These are phyloP conservation scores for Enteromius mattozi DNA, from an alignment of 2,797 vertebrate genomes.

Conservation along the genomic window DNA sequence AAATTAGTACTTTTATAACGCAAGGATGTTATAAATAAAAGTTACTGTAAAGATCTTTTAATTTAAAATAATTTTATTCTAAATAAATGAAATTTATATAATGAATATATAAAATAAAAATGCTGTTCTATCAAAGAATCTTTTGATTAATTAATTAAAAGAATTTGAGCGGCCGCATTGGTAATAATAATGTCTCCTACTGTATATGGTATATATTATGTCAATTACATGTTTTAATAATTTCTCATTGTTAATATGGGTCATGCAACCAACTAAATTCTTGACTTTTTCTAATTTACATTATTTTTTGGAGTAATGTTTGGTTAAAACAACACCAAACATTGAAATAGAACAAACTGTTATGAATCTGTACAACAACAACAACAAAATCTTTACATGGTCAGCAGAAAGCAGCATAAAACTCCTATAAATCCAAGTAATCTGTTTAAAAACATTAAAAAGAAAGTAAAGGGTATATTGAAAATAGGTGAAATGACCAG, in stretches of 20 bases:
- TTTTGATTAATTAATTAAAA: no score
- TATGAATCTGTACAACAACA: background rate
- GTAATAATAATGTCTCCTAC: no score
- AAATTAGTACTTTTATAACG: no score
- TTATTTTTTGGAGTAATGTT: background rate
- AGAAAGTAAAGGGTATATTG: background rate
- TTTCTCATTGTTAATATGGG: no score
- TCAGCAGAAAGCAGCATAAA: background rate
- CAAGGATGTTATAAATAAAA: no score
- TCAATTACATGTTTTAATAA: no score
- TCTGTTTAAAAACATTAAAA: background rate
- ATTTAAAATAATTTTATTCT: no score
- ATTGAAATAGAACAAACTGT: background rate
- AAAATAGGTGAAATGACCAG: slow-evolving; percentile 15
- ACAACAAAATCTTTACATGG: background rate
- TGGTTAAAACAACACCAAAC: background rate
- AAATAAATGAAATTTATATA: no score
- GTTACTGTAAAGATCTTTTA: no score
- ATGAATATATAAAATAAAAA: no score
- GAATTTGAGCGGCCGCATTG: background rate
- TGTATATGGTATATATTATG: no score
- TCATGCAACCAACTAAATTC: background rate
- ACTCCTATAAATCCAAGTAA: background rate
- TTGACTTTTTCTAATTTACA: background rate
- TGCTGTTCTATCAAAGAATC: background rate